Evolutionary conservation across 2,888 invertebrate genomes (phyloP).

Genomic region (Ypsolopha sequella): DNA sequence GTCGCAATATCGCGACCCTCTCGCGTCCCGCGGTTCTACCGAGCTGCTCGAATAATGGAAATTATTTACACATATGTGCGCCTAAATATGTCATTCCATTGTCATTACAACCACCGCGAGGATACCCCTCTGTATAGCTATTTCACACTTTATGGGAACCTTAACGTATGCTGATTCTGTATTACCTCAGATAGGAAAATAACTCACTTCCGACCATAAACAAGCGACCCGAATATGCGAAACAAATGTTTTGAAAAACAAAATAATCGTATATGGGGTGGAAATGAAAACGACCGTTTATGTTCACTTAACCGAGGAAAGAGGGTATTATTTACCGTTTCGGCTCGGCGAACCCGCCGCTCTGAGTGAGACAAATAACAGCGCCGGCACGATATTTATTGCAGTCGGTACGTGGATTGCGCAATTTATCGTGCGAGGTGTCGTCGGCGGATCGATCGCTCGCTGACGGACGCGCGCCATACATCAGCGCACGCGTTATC

Average conservation of each 20-base stretch:
- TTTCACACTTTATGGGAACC: background rate
- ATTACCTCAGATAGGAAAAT: background rate
- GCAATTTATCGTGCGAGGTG: constrained; percentile 67
- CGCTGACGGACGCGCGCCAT: constrained; percentile 57
- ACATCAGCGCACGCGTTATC: constrained; percentile 64
- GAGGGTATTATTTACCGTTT: constrained; percentile 71
- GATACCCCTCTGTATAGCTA: constrained; percentile 24
- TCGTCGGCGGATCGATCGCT: constrained; percentile 62
- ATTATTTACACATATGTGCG: constrained; percentile 70
- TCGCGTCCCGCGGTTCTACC: constrained; percentile 25
- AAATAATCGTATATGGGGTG: constrained; percentile 69
- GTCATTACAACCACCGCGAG: constrained; percentile 41
- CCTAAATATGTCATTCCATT: constrained; percentile 63
- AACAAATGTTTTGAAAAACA: constrained; percentile 69
- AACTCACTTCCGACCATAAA: background rate
- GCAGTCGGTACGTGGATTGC: constrained; percentile 66
- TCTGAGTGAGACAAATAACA: constrained; percentile 68
- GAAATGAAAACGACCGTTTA: constrained; percentile 71
- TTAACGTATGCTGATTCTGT: background rate
- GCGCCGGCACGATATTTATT: constrained; percentile 62
- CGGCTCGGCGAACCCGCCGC: constrained; percentile 66
- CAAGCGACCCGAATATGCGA: constrained; percentile 40
- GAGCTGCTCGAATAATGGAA: constrained; percentile 67
- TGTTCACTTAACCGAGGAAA: constrained; percentile 71
- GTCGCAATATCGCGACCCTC: constrained; percentile 67